Evolutionary conservation across 2,797 vertebrate species (phyloP).

Genomic region (Cichlasoma orientale): DNA sequence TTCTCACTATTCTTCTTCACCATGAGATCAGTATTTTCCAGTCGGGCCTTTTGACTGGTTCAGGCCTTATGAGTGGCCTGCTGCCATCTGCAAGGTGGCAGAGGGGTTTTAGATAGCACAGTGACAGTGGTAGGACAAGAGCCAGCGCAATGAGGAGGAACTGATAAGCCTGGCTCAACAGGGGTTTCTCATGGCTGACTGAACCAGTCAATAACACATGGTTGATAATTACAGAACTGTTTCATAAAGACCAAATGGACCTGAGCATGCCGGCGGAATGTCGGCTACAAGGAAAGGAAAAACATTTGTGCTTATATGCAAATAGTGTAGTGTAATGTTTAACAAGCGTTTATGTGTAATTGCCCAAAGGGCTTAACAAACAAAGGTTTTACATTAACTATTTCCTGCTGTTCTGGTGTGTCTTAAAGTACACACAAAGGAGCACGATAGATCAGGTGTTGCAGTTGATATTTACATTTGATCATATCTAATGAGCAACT

Average conservation of each 20-base stretch:
- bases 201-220: constrained; percentile 4
- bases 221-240: constrained; percentile 12
- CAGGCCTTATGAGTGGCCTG: constrained; percentile 20
- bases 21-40: constrained; percentile 37
- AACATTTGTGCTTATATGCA: not conserved
- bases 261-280: not conserved
- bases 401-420: constrained; percentile 38
- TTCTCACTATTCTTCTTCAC: not conserved
- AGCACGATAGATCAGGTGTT: not conserved
- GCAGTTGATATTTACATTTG: not conserved
- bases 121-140: constrained; percentile 15
- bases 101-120: constrained; percentile 48
- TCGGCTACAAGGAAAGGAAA: not conserved
- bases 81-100: constrained; percentile 43
- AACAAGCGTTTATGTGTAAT: not conserved
- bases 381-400: not conserved
- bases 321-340: not conserved
- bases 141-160: constrained; percentile 54
- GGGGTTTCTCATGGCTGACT: constrained; percentile 26
- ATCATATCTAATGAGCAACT: constrained; percentile 5
- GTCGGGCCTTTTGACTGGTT: constrained; percentile 43
- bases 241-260: constrained; percentile 15
- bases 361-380: not conserved
- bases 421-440: not conserved
- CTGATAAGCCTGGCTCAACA: constrained; percentile 46